These are phyloP conservation scores for Drosophila austrosaltans DNA, from an alignment of 2,888 invertebrate species.

Conservation along the genomic window DNA sequence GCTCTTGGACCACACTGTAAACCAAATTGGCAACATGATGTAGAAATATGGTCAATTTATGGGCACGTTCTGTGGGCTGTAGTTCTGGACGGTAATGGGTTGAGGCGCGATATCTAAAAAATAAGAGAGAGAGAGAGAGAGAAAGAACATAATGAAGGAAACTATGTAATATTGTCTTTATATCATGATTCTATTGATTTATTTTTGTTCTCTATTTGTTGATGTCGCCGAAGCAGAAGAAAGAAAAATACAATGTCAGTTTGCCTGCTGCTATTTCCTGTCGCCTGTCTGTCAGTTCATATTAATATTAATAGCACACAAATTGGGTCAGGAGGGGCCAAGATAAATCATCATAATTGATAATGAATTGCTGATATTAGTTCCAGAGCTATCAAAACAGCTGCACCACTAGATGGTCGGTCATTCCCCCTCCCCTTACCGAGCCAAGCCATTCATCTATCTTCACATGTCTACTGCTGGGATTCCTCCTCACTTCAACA, in stretches of 20 bases:
- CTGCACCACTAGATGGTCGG: conserved; percentile 6
- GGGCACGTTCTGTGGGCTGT: conserved; percentile 95
- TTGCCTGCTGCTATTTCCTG: conserved; percentile 25
- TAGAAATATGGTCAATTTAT: conserved; percentile 93
- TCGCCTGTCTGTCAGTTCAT: conserved; percentile 26
- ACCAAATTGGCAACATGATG: conserved; percentile 95
- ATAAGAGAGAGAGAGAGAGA: conserved; percentile 37
- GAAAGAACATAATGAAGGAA: conserved; percentile 4
- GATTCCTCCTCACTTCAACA: background rate
- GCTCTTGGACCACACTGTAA: conserved; percentile 92
- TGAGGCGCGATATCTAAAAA: conserved; percentile 92
- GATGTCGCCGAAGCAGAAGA: no score
- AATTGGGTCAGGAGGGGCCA: conserved; percentile 73
- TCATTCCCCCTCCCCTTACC: conserved; percentile 20
- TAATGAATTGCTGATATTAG: conserved; percentile 73
- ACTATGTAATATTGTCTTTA: background rate
- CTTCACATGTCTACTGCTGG: background rate
- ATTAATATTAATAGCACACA: conserved; percentile 74
- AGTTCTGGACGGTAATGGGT: conserved; percentile 97
- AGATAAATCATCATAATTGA: conserved; percentile 79
- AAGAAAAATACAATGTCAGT: background rate
- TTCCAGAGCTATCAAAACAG: conserved; percentile 12
- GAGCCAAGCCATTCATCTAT: no score
- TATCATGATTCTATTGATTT: conserved; percentile 8
- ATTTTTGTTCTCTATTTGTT: background rate